These are phyloP conservation scores for Meiosimyza platycephala DNA, from an alignment of 2,888 invertebrate species.

Conservation along the genomic window DNA sequence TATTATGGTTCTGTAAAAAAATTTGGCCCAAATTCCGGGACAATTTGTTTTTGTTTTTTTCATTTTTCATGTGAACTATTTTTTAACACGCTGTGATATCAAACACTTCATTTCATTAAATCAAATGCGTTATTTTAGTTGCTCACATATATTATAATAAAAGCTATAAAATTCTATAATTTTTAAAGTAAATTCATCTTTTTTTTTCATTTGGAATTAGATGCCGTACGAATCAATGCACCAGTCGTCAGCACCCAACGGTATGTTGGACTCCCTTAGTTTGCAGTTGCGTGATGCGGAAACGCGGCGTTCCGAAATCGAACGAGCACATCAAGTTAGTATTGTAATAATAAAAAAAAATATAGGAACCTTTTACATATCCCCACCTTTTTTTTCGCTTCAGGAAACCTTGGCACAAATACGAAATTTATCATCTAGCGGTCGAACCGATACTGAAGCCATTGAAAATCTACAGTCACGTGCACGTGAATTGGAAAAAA, in stretches of 20 bases:
- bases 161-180: too few species aligned
- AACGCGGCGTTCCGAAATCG: conserved; percentile 80
- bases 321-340: conserved; percentile 76
- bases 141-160: too few species aligned
- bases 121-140: too few species aligned
- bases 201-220: conserved; percentile 26
- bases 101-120: too few species aligned
- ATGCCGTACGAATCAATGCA: conserved; percentile 65
- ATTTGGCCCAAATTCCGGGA: too few species aligned
- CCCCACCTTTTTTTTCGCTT: conserved; percentile 33
- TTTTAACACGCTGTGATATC: too few species aligned
- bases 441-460: conserved; percentile 73
- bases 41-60: too few species aligned
- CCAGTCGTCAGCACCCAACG: conserved; percentile 57
- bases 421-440: conserved; percentile 65
- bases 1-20: too few species aligned
- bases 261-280: conserved; percentile 73
- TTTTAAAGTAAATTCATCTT: neutral
- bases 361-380: conserved; percentile 11
- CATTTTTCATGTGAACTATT: too few species aligned
- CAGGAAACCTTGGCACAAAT: conserved; percentile 80
- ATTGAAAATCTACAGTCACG: conserved; percentile 82
- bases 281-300: conserved; percentile 84
- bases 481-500: conserved; percentile 91
- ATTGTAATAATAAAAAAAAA: too few species aligned